Base-by-base conservation (phyloP, 1,140 invertebrate species). In the Neotoxoptera formosana region DNA sequence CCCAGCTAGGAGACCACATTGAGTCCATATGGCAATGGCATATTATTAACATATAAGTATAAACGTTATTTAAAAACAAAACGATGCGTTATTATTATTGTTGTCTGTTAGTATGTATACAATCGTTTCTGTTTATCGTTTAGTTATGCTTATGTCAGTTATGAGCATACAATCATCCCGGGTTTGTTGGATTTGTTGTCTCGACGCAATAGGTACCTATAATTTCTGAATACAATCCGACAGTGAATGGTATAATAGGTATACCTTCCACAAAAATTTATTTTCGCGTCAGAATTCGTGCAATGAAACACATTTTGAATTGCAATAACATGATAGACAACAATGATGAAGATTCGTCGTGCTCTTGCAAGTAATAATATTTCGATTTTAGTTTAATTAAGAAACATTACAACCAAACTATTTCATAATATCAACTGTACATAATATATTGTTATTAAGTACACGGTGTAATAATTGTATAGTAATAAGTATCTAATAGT, bases 1-100 rank as follows among this genome's bases (percentile, higher is more conserved):
- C 81, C 91, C 91, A 86, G 81, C 91, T 84, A 84, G n/a, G 91
- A 92, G 81, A 84, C 67, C 91, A 92, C 47, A 83, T 92, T 92
- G 91, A 92, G 67, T 84, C 81, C 91, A 93, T 36, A 56, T 84
- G 91, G 91, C 91, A 53, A 84, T 60, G 89, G 34, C 4, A 56
- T 89, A 56, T 51, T 51, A 45, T 83, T 36, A 41, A 84, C 30
- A 41, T 34, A 88, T 89, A 51, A n/a, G 51, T 23, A 23, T 53
- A 14, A 89, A 25, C 48, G 48, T 53, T 53, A 56, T 89, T 89
- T 53, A 89, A 89, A 89, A 89, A 89, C 48, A 89, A 89, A 53
- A 56, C 34, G 34, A 53, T 11, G 34, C 8, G 11, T 89, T 88
- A 48, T 87, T 87, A n/a, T 87, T 34, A 36, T 41, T 84, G 4